Base-by-base conservation (phyloP, 2,888 invertebrate genomes). In the Alloscopus bannaensis region DNA sequence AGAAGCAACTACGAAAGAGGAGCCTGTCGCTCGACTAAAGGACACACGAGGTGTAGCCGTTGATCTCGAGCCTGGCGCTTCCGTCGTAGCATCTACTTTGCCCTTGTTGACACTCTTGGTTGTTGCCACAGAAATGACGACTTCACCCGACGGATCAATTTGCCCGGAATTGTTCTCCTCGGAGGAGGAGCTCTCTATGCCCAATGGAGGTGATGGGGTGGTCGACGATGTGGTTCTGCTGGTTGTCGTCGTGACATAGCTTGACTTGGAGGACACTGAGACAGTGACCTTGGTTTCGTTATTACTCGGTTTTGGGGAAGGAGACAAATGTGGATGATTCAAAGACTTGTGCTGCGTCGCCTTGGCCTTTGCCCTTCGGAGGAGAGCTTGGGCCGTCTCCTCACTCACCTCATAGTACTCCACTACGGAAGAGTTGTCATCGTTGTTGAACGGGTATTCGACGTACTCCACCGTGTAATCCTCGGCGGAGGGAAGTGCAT, bases 1-100 rank as follows among this genome's bases (percentile, higher is more conserved):
- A 0, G 95, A 95, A 18, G 95, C 94, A 16, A 94, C 92, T 0
- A 95, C 93, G 57, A 95, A 92, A 8, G 84, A 81, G 3, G 86
- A 83, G 2, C 84, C 86, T 2, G 86, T 83, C 1, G 84, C 84
- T 8, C 82, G 80, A 26, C 84, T 86, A 36, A 83, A 80, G 20
- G 84, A 81, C 3, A 86, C 78, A 36, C 82, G 82, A 1, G 84
- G 84, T 6, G 84, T 84, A 22, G 90, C 90, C 26, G 79, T 72
- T 18, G 69, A 36, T 0, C 64, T 11, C 0, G 57, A 26, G 3
- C 29, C 36, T 6, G 80, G 73, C n/a, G 52, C 52, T 45, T 72
- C 71, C 18, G 79, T 79, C 52, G 36, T 13, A 13, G 36, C 13
- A 16, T 55, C 72, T 40, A 55, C 50, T 36, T 66, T 52, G 24